Evolutionary conservation across 1,140 invertebrate genomes (phyloP), one percentile per base, ranked within the genome.

Genomic region (Laupala kohalensis): DNA sequence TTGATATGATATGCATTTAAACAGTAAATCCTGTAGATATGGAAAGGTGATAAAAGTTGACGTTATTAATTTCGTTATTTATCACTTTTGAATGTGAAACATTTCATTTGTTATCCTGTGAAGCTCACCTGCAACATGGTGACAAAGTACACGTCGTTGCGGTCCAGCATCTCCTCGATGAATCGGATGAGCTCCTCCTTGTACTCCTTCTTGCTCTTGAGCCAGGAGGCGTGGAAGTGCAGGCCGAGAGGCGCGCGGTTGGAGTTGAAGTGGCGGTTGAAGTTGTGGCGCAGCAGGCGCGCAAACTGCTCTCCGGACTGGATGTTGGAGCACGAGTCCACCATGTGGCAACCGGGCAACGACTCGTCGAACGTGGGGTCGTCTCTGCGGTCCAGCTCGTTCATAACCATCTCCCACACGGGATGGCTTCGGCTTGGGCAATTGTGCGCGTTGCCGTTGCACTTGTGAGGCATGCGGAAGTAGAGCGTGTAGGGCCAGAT

Each of bases 361-460:
- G 90, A 92, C 80, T 96, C 93, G 77, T 96, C 93, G 78, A 95
- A 94, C 0, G 90, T 91, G 4, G 93, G 92, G 78, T 95, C 92
- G 78, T 96, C 94, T 80, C 94, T 86, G 79, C 93, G 87, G 82
- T 96, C 93, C 74, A 96, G 81, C 80, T 96, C 93, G 81, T 96
- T 96, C 92, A 96, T 95, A 26, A 96, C 93, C 87, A 96, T 95
- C 83, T 96, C 94, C 94, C 94, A 96, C 63, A 96, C 92, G 53
- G 93, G 93, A 76, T 95, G 93, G 74, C 91, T 93, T 77, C 92
- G 84, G 28, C 91, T 93, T 25, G 94, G 94, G 78, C 94, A 95
- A 78, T 95, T 95, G 76, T 95, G 91, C 19, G 92, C 92, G 79
- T 95, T 96, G 74, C 93, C 94, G 79, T 95, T 94, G 79, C 94